Base-by-base conservation (phyloP, 2,888 invertebrate species). In the Notodonta ziczac region DNA sequence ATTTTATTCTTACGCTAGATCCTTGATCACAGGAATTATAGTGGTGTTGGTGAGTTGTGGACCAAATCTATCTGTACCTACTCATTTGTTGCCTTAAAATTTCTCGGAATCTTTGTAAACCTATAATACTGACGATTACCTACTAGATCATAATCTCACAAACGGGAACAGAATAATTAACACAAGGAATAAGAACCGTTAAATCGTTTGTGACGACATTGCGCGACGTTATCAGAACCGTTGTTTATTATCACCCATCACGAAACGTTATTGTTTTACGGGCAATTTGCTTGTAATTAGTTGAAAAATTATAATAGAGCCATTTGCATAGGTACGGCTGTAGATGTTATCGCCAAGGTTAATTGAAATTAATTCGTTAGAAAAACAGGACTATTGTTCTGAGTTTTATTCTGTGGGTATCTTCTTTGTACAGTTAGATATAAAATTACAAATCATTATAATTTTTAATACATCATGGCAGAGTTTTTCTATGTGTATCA, bases 211-310 rank as follows among this genome's bases (percentile, higher is more conserved):
- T 24, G 1, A 51, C 24, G 12, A 51, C 24, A 24, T 2, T 2
- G 24, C 24, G 24, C 9, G 51, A 51, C 32, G 16, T 32, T 53
- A 32, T 53, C 39, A 35, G 4, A 13, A 53, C 10, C 53, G 40
- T 44, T 63, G 60, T 60, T 67, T 62, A 62, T 59, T 54, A 64
- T 67, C 61, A 16, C 39, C 46, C 46, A 62, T 63, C 65, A 76
- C 60, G 74, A 63, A 62, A 60, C 54, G 9, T 52, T 56, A 62
- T 72, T 69, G 53, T 65, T 70, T 65, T 63, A 60, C 57, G 32
- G 24, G 58, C 61, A 59, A 67, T 61, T 63, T 64, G 60, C 60
- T 65, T 62, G 59, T 62, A 69, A 72, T 69, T 65, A 58, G 13
- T 44, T 51, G 51, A 64, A 70, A 67, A 59, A 61, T 54, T 53